A percentile compares a stretch with the other conserved stretches of the same genome.
Conservation (phyloP, 2,113 vertebrate species). For the Garra rufa region DNA sequence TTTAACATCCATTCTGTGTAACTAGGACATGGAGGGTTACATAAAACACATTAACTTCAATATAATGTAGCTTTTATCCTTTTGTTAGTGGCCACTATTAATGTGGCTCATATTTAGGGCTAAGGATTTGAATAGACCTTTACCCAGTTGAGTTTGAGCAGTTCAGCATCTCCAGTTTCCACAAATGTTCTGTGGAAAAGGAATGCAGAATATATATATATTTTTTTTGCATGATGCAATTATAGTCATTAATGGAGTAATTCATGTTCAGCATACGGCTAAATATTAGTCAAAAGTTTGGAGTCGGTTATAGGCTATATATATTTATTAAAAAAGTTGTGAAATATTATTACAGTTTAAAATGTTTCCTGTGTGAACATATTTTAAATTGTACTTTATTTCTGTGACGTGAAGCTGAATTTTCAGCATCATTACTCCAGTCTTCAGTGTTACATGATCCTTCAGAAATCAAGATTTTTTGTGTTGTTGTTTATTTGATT, state of each 20-base stretch:
- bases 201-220: background rate
- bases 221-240: background rate
- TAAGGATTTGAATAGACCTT: background rate
- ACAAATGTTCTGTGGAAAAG: background rate
- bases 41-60: conserved; percentile 12
- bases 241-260: background rate
- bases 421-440: too few species aligned
- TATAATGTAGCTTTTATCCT: background rate
- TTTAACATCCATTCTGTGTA: background rate
- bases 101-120: background rate
- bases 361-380: too few species aligned
- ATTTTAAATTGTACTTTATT: too few species aligned
- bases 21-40: conserved; percentile 23
- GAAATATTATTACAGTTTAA: too few species aligned
- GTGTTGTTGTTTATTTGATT: too few species aligned
- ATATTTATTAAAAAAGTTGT: too few species aligned
- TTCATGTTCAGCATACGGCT: background rate
- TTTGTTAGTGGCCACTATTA: background rate
- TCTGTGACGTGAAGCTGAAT: too few species aligned
- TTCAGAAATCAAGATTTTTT: too few species aligned
- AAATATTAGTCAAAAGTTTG: too few species aligned
- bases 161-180: background rate
- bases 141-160: background rate
- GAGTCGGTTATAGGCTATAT: too few species aligned
- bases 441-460: too few species aligned